Evolutionary conservation across 2,888 invertebrate species (phyloP), one percentile per base, ranked within the genome.

Genomic region (Malachius bipustulatus): DNA sequence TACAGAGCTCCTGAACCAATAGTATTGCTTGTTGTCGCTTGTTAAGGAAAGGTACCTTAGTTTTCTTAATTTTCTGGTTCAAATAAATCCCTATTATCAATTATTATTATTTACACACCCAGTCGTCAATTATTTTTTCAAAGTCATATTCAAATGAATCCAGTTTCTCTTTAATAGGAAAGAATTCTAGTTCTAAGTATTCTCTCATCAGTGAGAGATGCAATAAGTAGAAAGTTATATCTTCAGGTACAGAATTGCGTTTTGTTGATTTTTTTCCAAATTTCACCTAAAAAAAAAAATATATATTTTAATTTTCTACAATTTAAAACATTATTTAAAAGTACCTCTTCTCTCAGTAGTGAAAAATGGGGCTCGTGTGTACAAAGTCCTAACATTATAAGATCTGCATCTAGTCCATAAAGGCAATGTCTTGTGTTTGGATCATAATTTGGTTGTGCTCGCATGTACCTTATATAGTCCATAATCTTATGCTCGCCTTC

Each of bases 401-500:
- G 73, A 71, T 98, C 97, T 2, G 97, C 96, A 63, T 98, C 97
- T 14, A 96, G 68, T 0, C 97, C 97, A 59, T 97, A 97, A 32
- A 98, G 71, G 59, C 97, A 98, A 62, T 98, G 97, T 11, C 93
- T 67, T 1, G 91, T 94, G 59, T 93, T 84, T 0, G 84, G 78
- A 60, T 96, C 80, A 56, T 91, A 91, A 40, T 75, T 78, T 0
- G 82, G 76, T 56, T 82, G 78, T 0, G 88, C 73, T 49, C 88
- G 82, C 52, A 88, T 71, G 64, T 77, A 84, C 2, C 97, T 73
- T 47, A 98, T 96, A 57, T 90, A 97, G 61, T 97, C 97, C 96
- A 97, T 96, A 42, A 97, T 91, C 65, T 97, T 97, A 61, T 98
- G 98, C 63, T 98, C 98, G 1, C 98, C 97, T 68, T 97, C 97